These are phyloP conservation scores for Lithophane ornitopus DNA, from an alignment of 2,888 invertebrate genomes.

Conservation along the genomic window DNA sequence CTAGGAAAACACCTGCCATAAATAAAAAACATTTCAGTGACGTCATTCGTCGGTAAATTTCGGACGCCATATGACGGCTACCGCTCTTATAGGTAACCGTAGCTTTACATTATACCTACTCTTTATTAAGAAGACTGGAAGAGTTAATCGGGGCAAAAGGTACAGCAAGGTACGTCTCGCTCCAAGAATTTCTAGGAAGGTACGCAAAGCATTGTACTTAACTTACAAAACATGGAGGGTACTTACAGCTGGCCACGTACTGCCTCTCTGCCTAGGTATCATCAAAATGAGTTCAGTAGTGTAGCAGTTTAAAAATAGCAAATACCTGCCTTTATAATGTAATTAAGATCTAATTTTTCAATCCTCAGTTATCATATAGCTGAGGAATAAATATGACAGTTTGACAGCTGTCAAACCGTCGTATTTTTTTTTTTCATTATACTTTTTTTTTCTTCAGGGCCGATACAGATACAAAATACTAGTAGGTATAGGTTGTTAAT, in stretches of 20 bases:
- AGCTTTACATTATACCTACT: background rate
- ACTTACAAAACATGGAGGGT: background rate
- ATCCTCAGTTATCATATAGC: no score
- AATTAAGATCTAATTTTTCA: no score
- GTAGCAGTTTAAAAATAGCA: no score
- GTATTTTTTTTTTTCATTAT: no score
- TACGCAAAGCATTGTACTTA: background rate
- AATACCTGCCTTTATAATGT: no score
- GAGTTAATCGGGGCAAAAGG: slow-evolving; percentile 10
- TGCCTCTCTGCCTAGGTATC: background rate
- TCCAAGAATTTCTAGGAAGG: slow-evolving; percentile 2
- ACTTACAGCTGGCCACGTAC: background rate
- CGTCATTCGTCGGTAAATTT: background rate
- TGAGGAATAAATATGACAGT: no score
- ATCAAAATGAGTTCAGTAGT: background rate
- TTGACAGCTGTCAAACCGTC: no score
- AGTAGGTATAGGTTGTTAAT: no score
- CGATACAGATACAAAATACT: no score
- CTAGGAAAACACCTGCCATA: no score
- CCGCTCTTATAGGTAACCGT: background rate
- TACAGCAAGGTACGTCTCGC: background rate
- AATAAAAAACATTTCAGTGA: background rate
- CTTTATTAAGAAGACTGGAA: background rate
- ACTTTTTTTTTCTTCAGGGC: no score
- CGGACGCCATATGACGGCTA: background rate